phyloP scores from a whole-genome alignment of 2,888 invertebrate species.

The Drosophila vallismaia region DNA sequence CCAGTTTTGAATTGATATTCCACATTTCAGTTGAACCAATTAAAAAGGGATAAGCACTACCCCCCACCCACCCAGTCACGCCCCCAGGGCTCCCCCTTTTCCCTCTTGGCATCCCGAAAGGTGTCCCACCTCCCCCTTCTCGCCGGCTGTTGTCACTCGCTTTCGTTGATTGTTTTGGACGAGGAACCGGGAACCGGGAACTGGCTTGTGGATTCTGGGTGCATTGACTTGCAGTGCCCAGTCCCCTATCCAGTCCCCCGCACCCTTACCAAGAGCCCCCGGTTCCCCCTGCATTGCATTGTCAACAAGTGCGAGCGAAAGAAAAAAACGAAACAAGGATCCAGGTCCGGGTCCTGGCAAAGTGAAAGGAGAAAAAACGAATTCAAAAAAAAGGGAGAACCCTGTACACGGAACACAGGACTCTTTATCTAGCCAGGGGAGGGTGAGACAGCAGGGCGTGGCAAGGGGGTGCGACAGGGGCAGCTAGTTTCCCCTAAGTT shows the following conservation, averaged over 20 bases:
- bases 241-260: neutral
- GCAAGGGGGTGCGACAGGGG: slow-evolving; percentile 5
- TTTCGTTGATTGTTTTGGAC: slow-evolving; percentile 51
- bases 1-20: slow-evolving; percentile 9
- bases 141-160: slow-evolving; percentile 37
- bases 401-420: neutral
- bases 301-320: slow-evolving; percentile 56
- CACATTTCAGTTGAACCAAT: slow-evolving; percentile 10
- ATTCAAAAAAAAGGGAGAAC: neutral
- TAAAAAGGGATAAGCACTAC: slow-evolving; percentile 1
- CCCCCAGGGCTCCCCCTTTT: neutral
- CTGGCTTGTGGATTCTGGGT: slow-evolving; percentile 58
- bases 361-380: slow-evolving; percentile 19
- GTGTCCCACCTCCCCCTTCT: slow-evolving; percentile 9
- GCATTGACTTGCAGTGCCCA: slow-evolving; percentile 52
- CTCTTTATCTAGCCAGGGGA: neutral
- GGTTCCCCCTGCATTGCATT: slow-evolving; percentile 49
- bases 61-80: neutral
- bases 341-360: neutral
- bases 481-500: slow-evolving; percentile 20
- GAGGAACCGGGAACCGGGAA: too few species aligned
- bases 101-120: neutral
- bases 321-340: slow-evolving; percentile 3
- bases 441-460: too few species aligned
- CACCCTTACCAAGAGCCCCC: neutral